Conservation (phyloP, 2,888 invertebrate genomes). For the Drosophila leonis region DNA sequence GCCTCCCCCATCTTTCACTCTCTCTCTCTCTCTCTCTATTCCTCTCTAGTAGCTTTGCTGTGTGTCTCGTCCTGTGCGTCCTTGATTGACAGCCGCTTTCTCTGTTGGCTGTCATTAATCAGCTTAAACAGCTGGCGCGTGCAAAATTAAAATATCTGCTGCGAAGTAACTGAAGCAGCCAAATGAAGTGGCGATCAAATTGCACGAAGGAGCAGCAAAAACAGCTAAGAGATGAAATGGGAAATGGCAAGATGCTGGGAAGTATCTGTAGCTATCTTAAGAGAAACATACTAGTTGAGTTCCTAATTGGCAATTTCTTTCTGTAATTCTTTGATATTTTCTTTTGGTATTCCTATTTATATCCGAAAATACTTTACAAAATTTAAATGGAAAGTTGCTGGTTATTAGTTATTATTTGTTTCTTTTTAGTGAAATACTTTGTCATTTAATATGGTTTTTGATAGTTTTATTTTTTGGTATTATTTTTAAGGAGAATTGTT, state of each 20-base stretch:
- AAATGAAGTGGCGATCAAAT: conserved; percentile 60
- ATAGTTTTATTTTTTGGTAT: no score
- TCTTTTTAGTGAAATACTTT: no score
- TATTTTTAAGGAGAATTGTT: no score
- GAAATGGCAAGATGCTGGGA: conserved; percentile 2
- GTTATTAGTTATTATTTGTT: no score
- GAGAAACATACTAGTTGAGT: not conserved
- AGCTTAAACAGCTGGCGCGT: conserved; percentile 71
- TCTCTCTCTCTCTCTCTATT: not conserved
- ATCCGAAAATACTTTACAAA: no score
- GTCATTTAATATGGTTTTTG: no score
- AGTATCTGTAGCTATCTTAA: not conserved
- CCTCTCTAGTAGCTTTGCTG: not conserved
- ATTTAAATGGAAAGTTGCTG: not conserved
- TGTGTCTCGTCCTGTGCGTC: conserved; percentile 34
- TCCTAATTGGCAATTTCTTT: not conserved
- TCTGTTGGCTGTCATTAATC: conserved; percentile 67
- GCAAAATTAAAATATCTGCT: conserved; percentile 68
- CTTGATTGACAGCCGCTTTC: conserved; percentile 68
- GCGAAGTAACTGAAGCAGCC: conserved; percentile 21
- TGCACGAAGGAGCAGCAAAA: conserved; percentile 11
- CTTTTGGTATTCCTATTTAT: not conserved
- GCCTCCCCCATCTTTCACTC: not conserved
- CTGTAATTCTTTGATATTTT: not conserved
- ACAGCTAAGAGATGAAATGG: not conserved